Evolutionary conservation across 2,888 invertebrate species (phyloP), one percentile per base, ranked within the genome.

Genomic region (Drosophila phalerata): DNA sequence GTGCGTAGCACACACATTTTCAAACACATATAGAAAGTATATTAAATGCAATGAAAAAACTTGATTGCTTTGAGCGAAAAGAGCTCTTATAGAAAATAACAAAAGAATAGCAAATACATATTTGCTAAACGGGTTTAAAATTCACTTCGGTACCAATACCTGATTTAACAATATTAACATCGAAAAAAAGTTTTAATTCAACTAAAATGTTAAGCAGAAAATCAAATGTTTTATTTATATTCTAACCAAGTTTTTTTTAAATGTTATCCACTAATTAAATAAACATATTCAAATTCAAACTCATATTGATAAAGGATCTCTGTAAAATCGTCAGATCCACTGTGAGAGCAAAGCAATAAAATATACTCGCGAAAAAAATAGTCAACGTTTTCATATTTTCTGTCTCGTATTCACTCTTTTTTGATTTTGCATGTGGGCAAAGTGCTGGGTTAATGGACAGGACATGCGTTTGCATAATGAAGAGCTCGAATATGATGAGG

Each of bases 381-480:
- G 51, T 37, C 65, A 61, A 47, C 13, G 25, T 38, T 64, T 52
- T 15, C 9, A 56, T 8, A 30, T 28, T 45, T 53, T 32, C 34
- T 25, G 17, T 45, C 13, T 61, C 10, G 25, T 40, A 32, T 10
- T 22, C 8, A n/a, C 5, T 19, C n/a, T 2, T 38, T 40, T 25
- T 51, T 2, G 5, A 9, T 34, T 34, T 42, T 47, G 42, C 32
- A 38, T 34, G 28, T 30, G 17, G 30, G n/a, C 49, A 37, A 64
- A 53, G 61, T 38, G 40, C 25, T 32, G 19, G 19, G 11, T 28
- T 74, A 71, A 77, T 75, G 82, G 71, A 69, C 58, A 61, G 68
- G 55, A 63, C 85, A 81, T 84, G 84, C 38, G 73, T 62, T 69
- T 75, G 87, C 85, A 84, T 84, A 86, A 86, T 81, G 66, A 83